A percentile compares a stretch with the other conserved stretches of the same genome.
Evolutionary conservation across 2,888 invertebrate species (phyloP).

Genomic region (Cremastobaeus sp.): DNA sequence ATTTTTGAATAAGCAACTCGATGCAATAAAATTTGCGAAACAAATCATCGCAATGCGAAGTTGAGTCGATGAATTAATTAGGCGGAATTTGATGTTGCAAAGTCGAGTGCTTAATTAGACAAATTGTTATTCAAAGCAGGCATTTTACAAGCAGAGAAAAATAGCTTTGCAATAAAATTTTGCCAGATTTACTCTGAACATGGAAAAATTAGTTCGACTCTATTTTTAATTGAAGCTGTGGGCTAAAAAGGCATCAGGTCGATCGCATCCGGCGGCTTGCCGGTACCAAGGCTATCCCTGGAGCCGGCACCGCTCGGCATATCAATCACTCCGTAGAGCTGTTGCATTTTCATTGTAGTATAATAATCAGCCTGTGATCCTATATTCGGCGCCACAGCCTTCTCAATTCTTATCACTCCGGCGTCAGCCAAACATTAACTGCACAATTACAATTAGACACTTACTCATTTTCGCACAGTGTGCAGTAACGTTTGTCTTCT

Average conservation of each 20-base stretch:
- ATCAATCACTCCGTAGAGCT: conserved; percentile 66
- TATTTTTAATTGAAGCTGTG: conserved; percentile 51
- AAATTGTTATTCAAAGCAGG: too few species aligned
- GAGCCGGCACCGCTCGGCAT: conserved; percentile 64
- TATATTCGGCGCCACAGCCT: conserved; percentile 44
- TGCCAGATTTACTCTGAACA: too few species aligned
- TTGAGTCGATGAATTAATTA: too few species aligned
- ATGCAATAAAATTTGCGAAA: too few species aligned
- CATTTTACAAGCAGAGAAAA: too few species aligned
- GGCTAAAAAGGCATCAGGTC: conserved; percentile 67
- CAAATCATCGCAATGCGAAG: too few species aligned
- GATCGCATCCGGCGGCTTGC: conserved; percentile 68
- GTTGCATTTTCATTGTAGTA: conserved; percentile 66
- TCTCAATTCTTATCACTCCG: conserved; percentile 11
- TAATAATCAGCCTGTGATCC: conserved; percentile 57
- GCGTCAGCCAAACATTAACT: conserved; percentile 13
- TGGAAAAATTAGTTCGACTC: conserved; percentile 27
- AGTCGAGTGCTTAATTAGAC: too few species aligned
- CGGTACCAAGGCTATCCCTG: conserved; percentile 66
- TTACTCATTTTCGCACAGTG: background rate
- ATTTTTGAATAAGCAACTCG: too few species aligned
- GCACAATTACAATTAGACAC: too few species aligned
- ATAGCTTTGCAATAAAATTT: too few species aligned
- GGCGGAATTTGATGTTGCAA: too few species aligned
- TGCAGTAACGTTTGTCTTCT: too few species aligned